phyloP scores from a whole-genome alignment of 1,140 invertebrate genomes.

The Druon quercuslanigerum region DNA sequence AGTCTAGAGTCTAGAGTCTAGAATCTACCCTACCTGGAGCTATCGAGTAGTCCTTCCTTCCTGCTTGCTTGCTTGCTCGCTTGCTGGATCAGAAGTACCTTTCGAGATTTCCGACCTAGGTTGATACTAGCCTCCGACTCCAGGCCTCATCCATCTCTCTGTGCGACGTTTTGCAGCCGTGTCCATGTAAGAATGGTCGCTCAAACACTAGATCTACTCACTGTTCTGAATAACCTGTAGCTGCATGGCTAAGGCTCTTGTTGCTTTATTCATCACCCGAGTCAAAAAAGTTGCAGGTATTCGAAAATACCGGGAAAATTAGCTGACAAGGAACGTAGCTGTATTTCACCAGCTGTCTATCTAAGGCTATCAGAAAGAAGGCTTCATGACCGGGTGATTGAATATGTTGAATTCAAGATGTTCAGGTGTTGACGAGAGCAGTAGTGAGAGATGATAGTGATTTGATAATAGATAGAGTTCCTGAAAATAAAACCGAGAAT shows the following conservation, averaged over 20 bases:
- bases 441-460: too few relatives aligned
- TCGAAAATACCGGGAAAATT: too few relatives aligned
- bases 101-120: constrained; percentile 37
- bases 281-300: not conserved
- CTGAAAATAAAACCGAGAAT: too few relatives aligned
- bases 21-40: not conserved
- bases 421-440: too few relatives aligned
- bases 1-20: too few relatives aligned
- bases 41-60: constrained; percentile 16
- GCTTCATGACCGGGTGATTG: too few relatives aligned
- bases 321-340: constrained; percentile 48
- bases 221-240: constrained; percentile 32
- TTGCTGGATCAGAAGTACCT: constrained; percentile 30
- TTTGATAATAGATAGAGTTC: too few relatives aligned
- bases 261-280: not conserved
- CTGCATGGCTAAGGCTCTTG: not conserved
- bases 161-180: constrained; percentile 37
- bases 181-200: constrained; percentile 38
- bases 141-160: constrained; percentile 34
- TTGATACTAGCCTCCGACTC: constrained; percentile 33
- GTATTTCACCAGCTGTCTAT: too few relatives aligned
- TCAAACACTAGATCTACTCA: constrained; percentile 40
- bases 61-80: too few relatives aligned
- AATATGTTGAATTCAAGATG: too few relatives aligned
- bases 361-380: too few relatives aligned